Evolutionary conservation across 2,797 vertebrate species (phyloP), one percentile per base, ranked within the genome.

Genomic region (Nothura maculosa): DNA sequence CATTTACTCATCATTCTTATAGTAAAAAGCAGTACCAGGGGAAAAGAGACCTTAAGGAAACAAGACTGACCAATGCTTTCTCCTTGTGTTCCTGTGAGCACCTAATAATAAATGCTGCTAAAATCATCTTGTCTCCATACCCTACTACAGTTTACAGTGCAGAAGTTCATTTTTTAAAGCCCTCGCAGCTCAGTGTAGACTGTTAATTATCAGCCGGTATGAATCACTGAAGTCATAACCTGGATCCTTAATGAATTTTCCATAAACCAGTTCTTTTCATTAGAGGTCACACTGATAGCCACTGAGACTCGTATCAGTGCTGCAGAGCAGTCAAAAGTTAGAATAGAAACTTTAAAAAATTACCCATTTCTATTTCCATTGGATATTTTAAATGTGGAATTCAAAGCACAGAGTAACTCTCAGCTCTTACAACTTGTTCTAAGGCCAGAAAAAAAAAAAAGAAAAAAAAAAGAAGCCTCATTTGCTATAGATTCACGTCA

Each of bases 201-300:
- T 87, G 58, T 90, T 96, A 96, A 96, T 96, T 96, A 93, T 48
- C 87, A 96, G 81, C 21, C 15, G 19, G 75, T 89, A 60, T 45
- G 78, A 94, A 88, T 93, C 47, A 50, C 63, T 55, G 12, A 82
- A 93, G 90, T 91, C 89, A 42, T 89, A 75, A 61, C 81, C 78
- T 48, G 85, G 64, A 90, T 97, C 87, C 63, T 88, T 92, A 96
- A 97, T 95, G 92, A 96, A 82, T 74, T 92, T 91, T 82, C 70
- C 86, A 72, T 94, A 93, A 96, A 95, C 85, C 93, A 93, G 73
- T n/a, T 94, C 89, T 92, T 6, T 77, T 97, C 60, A 20, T 82
- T 81, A 74, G 90, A 96, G 96, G 90, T 96, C 96, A 96, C 69
- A 96, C 27, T 96, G 94, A 84, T 92, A 92, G 82, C 75, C 16